Base-by-base conservation (phyloP, 1,140 invertebrate species). In the Drosophila persimilis region DNA sequence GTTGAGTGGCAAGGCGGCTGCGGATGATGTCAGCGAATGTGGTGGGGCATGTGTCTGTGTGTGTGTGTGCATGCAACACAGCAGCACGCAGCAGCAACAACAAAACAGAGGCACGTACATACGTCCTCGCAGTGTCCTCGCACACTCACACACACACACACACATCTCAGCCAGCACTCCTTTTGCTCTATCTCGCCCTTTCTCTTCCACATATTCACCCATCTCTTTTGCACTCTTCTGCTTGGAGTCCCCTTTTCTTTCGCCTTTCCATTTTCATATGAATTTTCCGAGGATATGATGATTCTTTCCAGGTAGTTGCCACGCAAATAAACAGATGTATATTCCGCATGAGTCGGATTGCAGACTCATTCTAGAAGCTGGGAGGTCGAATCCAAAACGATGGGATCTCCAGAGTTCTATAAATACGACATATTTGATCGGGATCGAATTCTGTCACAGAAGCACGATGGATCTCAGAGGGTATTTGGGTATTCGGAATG, bases 11-110 rank as follows among this genome's bases (percentile, higher is more conserved):
- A 62, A 58, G 55, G 48, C 46, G 59, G 73, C 63, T 65, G 66
- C 64, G 67, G 81, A 86, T 88, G 83, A 86, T 88, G 83, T 86
- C 83, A 86, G 83, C 83, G 83, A 78, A 70, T 63, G 39, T 39
- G 41, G 31, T 26, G 51, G 11, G 35, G 11, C 35, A 5, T 44
- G 45, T 29, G 22, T 15, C 15, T 62, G 31, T 70, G 46, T 54
- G 51, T 61, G 56, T 67, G 53, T 69, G 64, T 58, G 53, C 71
- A 79, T 80, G 70, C 77, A 80, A 71, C 75, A 75, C 63, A 75
- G 55, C 64, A 56, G 71, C 72, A 74, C 45, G 44, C 59, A 72
- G 59, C 74, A 64, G 48, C 60, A 53, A 35, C 57, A 59, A 11
- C 48, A 35, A 52, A 73, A 44, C 54, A 62, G 48, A 59, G 56